phyloP scores from a whole-genome alignment of 2,113 vertebrate genomes.

The Martes martes region DNA sequence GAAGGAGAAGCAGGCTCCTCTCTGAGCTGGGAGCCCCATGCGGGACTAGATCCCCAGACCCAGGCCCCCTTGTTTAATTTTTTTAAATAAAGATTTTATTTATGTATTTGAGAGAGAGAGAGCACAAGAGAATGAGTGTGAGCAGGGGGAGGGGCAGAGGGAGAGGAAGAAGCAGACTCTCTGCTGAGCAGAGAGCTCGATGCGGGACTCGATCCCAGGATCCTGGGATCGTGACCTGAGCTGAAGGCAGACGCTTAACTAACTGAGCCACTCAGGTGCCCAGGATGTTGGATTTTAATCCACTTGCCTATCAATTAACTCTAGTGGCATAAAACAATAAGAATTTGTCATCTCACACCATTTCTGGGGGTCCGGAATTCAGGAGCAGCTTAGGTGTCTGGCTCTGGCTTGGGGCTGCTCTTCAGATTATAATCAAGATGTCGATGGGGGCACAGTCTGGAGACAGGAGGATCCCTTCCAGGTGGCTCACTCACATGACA shows the following conservation, averaged over 20 bases:
- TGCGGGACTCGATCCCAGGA: too few relatives aligned
- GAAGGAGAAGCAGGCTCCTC: neutral
- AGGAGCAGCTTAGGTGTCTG: neutral
- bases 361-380: neutral
- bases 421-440: neutral
- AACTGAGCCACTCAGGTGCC: too few relatives aligned
- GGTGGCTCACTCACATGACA: neutral
- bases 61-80: neutral
- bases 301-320: neutral
- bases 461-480: neutral
- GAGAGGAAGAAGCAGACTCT: too few relatives aligned
- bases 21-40: neutral
- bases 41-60: neutral
- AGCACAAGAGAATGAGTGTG: too few relatives aligned
- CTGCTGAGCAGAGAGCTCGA: too few relatives aligned
- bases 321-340: neutral
- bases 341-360: neutral
- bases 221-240: too few relatives aligned
- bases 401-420: neutral
- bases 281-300: neutral
- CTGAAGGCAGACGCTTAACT: too few relatives aligned
- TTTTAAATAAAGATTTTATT: too few relatives aligned
- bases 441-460: too few relatives aligned
- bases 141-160: too few relatives aligned
- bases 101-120: too few relatives aligned